phyloP scores from a whole-genome alignment of 2,888 invertebrate genomes.

The Thereva nobilitata region DNA sequence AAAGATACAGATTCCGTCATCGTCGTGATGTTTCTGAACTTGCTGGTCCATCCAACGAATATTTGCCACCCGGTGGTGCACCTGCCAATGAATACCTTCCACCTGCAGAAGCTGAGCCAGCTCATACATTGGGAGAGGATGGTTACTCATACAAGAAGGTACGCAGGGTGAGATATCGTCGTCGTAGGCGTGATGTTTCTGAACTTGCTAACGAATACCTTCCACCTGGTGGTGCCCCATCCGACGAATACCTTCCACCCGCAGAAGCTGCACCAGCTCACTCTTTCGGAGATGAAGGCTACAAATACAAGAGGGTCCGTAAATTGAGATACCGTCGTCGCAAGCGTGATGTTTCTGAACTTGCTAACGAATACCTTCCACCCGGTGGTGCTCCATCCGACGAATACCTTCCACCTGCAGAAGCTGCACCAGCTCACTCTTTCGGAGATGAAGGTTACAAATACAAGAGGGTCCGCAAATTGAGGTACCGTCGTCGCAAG shows the following conservation, averaged over 20 bases:
- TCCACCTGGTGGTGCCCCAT: neutral
- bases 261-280: neutral
- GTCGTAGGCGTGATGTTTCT: slow-evolving; percentile 15
- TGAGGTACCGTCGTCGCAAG: no score
- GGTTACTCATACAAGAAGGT: neutral
- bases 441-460: neutral
- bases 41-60: neutral
- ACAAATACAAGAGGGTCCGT: neutral
- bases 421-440: neutral
- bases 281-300: neutral
- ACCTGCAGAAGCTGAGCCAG: slow-evolving; percentile 1
- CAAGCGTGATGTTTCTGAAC: no score
- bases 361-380: neutral
- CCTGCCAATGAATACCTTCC: neutral
- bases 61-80: neutral
- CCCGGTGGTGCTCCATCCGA: neutral
- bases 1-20: slow-evolving; percentile 11
- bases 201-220: neutral
- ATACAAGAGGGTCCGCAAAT: neutral
- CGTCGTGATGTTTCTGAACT: slow-evolving; percentile 32
- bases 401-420: no score
- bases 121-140: neutral
- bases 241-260: slow-evolving; percentile 12
- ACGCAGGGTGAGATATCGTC: neutral
- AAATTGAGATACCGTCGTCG: no score